Percentiles rank a stretch among this genome's conserved stretches.
These are phyloP conservation scores for Suncus etruscus DNA, from an alignment of 2,113 vertebrate genomes.

Conservation along the genomic window DNA sequence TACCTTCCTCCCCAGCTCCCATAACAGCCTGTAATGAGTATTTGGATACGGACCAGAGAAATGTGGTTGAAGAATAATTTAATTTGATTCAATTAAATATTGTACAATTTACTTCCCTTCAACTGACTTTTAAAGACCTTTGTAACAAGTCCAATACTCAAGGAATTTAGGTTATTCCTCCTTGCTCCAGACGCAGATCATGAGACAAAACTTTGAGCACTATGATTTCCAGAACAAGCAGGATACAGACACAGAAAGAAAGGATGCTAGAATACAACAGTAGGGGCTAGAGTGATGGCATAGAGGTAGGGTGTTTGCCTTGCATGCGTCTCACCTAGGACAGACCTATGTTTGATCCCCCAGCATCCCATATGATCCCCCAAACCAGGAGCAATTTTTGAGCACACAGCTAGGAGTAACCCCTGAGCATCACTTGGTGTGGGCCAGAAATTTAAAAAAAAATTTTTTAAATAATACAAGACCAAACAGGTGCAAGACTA, in stretches of 20 bases:
- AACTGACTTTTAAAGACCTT: constrained; percentile 64
- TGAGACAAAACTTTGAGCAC: not conserved
- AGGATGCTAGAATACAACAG: not conserved
- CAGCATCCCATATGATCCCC: too few species aligned
- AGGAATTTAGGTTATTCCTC: constrained; percentile 21
- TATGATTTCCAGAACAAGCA: not conserved
- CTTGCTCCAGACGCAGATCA: constrained; percentile 1
- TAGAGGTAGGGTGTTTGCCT: too few species aligned
- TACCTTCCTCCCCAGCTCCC: constrained; percentile 1
- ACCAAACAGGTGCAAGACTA: not conserved
- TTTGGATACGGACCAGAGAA: constrained; percentile 71
- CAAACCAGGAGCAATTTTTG: too few species aligned
- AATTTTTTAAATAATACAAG: fast-evolving
- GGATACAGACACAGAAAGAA: not conserved
- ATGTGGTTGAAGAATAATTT: constrained; percentile 71
- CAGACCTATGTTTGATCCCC: too few species aligned
- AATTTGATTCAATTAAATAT: constrained; percentile 68
- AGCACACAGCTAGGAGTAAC: too few species aligned
- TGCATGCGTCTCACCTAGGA: too few species aligned
- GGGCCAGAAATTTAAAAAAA: too few species aligned
- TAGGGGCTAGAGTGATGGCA: too few species aligned
- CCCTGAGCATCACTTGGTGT: too few species aligned
- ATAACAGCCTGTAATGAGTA: constrained; percentile 30
- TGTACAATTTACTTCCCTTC: constrained; percentile 73
- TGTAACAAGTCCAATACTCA: not conserved